phyloP scores from a whole-genome alignment of 2,888 invertebrate genomes.

The Drosophila formosana region DNA sequence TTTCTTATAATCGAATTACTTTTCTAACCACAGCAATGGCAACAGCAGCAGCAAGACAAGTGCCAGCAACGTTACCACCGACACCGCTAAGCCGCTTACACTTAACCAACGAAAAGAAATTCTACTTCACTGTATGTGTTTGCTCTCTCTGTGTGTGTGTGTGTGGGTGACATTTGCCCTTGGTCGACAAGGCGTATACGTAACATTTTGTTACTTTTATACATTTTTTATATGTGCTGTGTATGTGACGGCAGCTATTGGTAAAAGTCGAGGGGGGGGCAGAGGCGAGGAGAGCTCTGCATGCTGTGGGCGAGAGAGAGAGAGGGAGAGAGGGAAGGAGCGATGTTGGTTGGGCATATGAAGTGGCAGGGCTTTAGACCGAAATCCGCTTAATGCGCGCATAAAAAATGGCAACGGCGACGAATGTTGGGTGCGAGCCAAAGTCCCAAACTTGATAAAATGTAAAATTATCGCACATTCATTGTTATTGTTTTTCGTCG shows the following conservation, averaged over 20 bases:
- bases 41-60: constrained; percentile 30
- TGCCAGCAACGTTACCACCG: constrained; percentile 39
- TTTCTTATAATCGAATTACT: constrained; percentile 76
- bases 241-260: constrained; percentile 11
- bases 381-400: constrained; percentile 78
- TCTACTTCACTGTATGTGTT: constrained; percentile 18
- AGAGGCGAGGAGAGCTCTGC: neutral
- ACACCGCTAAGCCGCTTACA: constrained; percentile 77
- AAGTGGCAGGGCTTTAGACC: constrained; percentile 76
- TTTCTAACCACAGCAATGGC: constrained; percentile 62
- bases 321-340: too few relatives aligned
- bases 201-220: constrained; percentile 69
- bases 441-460: constrained; percentile 75
- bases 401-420: constrained; percentile 76
- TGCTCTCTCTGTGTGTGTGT: constrained; percentile 1
- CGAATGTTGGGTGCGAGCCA: constrained; percentile 51
- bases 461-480: constrained; percentile 81
- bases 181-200: constrained; percentile 63
- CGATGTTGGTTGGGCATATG: constrained; percentile 43
- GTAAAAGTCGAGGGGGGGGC: neutral
- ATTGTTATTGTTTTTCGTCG: constrained; percentile 74
- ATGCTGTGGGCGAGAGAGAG: constrained; percentile 1
- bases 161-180: constrained; percentile 70
- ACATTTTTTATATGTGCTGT: constrained; percentile 30
- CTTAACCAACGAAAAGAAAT: constrained; percentile 55